Evolutionary conservation across 2,113 vertebrate species (phyloP).

Genomic region (Stercorarius parasiticus): DNA sequence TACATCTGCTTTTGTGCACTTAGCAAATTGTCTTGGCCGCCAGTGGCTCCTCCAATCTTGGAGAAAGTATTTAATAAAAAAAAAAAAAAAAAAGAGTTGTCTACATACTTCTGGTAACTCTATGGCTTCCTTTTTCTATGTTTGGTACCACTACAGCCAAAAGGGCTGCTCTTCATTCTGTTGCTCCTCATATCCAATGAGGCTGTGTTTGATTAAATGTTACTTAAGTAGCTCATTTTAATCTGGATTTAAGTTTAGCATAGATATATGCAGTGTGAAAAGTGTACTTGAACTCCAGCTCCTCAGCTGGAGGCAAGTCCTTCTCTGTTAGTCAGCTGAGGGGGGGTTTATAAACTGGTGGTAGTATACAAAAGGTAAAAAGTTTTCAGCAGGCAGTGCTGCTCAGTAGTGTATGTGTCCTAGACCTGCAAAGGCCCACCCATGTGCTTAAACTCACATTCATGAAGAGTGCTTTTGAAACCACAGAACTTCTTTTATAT

Average conservation of each 20-base stretch:
- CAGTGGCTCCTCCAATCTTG: not conserved
- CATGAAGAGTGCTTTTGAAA: not conserved
- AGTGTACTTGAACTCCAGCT: not conserved
- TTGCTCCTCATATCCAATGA: not conserved
- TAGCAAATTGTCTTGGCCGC: not conserved
- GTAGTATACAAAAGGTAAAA: not conserved
- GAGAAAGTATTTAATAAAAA: not conserved
- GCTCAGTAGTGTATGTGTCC: not conserved
- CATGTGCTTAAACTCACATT: not conserved
- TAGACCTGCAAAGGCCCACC: not conserved
- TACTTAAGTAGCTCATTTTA: not conserved
- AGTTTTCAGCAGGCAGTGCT: not conserved
- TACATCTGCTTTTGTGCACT: not conserved
- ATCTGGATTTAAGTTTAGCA: not conserved
- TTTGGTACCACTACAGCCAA: not conserved
- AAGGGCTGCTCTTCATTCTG: not conserved
- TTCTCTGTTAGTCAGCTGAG: not conserved
- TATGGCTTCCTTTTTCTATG: not conserved
- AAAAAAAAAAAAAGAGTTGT: not conserved
- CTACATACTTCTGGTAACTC: not conserved
- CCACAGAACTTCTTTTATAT: not conserved
- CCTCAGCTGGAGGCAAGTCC: not conserved
- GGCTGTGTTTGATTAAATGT: not conserved
- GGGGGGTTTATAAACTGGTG: not conserved
- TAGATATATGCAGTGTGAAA: not conserved